Conservation (phyloP, 2,113 vertebrate species). For the Hassar affinis region DNA sequence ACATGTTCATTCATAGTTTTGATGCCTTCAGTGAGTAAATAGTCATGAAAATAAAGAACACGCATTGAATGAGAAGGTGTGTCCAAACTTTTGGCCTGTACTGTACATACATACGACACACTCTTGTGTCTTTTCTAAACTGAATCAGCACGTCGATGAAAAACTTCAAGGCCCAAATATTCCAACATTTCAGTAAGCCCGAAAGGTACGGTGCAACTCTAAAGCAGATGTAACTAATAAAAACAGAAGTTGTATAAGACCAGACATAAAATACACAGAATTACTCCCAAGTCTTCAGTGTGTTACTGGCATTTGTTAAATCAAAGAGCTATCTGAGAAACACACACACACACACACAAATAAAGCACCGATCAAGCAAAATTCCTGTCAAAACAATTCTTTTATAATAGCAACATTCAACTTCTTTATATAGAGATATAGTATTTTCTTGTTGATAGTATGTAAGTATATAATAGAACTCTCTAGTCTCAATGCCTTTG, state of each 20-base stretch:
- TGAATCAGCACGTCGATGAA: neutral
- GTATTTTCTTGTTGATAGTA: slow-evolving; percentile 46
- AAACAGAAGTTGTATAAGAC: neutral
- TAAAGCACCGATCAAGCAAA: slow-evolving; percentile 21
- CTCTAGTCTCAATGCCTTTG: slow-evolving; percentile 50
- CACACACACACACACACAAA: too few relatives aligned
- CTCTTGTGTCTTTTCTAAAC: neutral
- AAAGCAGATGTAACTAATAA: neutral
- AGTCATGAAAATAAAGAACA: too few relatives aligned
- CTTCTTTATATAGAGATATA: slow-evolving; percentile 49
- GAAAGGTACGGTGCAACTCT: neutral
- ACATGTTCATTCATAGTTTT: too few relatives aligned
- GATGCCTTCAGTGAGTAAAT: too few relatives aligned
- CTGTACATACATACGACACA: neutral
- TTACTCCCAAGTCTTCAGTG: slow-evolving; percentile 16
- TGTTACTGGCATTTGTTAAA: slow-evolving; percentile 25
- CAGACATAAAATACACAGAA: slow-evolving; percentile 6
- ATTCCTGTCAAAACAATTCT: slow-evolving; percentile 46
- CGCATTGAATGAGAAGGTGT: too few relatives aligned
- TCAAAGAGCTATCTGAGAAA: slow-evolving; percentile 14
- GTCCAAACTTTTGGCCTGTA: too few relatives aligned
- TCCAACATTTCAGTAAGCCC: neutral
- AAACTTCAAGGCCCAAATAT: neutral
- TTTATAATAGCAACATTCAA: slow-evolving; percentile 55
- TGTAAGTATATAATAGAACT: slow-evolving; percentile 55